These are phyloP conservation scores for Sisyra nigra DNA, from an alignment of 2,888 invertebrate species.

Conservation along the genomic window DNA sequence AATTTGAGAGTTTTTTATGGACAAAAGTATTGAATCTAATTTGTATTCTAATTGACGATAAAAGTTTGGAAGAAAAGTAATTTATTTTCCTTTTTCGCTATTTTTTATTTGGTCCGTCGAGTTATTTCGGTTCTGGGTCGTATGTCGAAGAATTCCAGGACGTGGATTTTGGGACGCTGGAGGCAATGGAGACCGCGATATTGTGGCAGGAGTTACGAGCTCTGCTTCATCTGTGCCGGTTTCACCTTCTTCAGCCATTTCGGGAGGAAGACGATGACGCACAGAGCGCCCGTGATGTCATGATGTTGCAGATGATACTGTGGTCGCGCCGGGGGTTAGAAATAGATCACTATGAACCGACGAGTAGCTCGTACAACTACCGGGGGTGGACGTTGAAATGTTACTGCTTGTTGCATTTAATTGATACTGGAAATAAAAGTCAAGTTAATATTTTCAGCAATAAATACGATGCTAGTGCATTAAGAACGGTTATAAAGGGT, in stretches of 20 bases:
- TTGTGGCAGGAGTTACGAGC: not conserved
- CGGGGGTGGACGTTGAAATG: not conserved
- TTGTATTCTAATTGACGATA: no score
- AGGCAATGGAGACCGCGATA: not conserved
- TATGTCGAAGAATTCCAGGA: not conserved
- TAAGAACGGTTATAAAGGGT: not conserved
- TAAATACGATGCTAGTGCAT: not conserved
- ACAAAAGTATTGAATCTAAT: no score
- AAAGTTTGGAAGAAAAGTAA: no score
- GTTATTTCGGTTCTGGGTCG: not conserved
- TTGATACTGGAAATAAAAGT: slow-evolving; percentile 4
- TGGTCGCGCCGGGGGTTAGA: no score
- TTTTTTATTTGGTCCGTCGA: no score
- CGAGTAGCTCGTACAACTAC: slow-evolving; percentile 33
- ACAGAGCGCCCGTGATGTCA: slow-evolving; percentile 5
- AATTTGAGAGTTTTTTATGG: no score
- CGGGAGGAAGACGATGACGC: slow-evolving; percentile 1
- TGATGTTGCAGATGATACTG: not conserved
- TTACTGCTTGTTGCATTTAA: slow-evolving; percentile 4
- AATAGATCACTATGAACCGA: slow-evolving; percentile 25
- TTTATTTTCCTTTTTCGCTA: no score
- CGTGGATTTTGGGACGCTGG: not conserved
- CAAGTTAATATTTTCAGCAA: not conserved
- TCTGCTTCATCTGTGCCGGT: not conserved
- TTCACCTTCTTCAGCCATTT: not conserved